Conservation (phyloP, 2,113 vertebrate species). For the Shinisaurus crocodilurus region DNA sequence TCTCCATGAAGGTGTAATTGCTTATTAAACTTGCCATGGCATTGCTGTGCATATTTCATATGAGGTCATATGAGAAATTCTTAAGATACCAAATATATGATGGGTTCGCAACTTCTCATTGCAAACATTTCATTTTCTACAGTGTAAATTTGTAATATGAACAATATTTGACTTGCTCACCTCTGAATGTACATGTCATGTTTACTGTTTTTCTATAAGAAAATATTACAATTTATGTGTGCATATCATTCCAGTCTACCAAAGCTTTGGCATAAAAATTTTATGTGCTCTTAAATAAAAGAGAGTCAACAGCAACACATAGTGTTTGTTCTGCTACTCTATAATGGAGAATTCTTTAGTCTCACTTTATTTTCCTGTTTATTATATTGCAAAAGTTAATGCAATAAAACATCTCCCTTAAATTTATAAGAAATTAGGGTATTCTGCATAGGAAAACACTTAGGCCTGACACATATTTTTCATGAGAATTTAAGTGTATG, state of each 20-base stretch:
- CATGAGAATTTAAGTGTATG: not conserved
- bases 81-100: slow-evolving; percentile 69
- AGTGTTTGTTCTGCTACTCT: slow-evolving; percentile 10
- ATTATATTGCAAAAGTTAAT: not conserved
- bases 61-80: slow-evolving; percentile 50
- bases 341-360: not conserved
- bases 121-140: slow-evolving; percentile 63
- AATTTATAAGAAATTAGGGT: not conserved
- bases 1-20: slow-evolving; percentile 48
- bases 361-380: not conserved
- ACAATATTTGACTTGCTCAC: slow-evolving; percentile 62
- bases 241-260: slow-evolving; percentile 69
- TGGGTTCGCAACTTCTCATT: slow-evolving; percentile 54
- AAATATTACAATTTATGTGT: slow-evolving; percentile 50
- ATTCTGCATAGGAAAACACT: not conserved
- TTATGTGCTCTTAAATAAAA: slow-evolving; percentile 72
- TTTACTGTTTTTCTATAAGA: slow-evolving; percentile 54
- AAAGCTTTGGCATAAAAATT: slow-evolving; percentile 68
- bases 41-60: slow-evolving; percentile 56
- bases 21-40: slow-evolving; percentile 44
- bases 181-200: slow-evolving; percentile 71
- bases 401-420: not conserved
- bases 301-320: slow-evolving; percentile 26
- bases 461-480: not conserved
- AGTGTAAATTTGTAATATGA: slow-evolving; percentile 65